Conservation (phyloP, 2,888 invertebrate species). For the Caenorhabditis imperialis region DNA sequence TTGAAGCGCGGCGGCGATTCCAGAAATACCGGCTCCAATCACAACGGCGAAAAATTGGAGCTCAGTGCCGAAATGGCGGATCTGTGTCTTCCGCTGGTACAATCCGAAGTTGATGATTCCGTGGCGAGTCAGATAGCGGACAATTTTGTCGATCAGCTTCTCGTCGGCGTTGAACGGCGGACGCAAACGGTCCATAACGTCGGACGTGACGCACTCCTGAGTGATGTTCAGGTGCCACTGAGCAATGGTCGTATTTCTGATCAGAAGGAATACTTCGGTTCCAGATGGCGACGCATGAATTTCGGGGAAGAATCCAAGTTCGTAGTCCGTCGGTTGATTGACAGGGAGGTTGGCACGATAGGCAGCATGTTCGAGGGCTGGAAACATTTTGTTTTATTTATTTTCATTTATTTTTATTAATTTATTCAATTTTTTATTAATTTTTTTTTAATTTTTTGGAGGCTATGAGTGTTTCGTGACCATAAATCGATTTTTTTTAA, state of each 20-base stretch:
- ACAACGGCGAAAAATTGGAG: constrained; percentile 63
- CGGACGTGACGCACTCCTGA: not conserved
- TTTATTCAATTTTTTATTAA: too few relatives aligned
- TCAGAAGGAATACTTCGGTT: constrained; percentile 57
- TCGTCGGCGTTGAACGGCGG: constrained; percentile 86
- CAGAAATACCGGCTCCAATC: constrained; percentile 77
- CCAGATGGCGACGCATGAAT: constrained; percentile 23
- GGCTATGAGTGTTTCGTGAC: too few relatives aligned
- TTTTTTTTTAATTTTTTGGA: too few relatives aligned
- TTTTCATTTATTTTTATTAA: too few relatives aligned
- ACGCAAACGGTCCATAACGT: constrained; percentile 37
- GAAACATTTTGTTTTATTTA: not conserved
- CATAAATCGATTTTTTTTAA: too few relatives aligned
- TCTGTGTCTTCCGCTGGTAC: constrained; percentile 80
- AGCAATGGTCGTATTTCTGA: constrained; percentile 62
- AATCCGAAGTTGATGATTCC: constrained; percentile 98
- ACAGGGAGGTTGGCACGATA: constrained; percentile 64
- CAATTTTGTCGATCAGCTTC: constrained; percentile 82
- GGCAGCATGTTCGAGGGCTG: constrained; percentile 68
- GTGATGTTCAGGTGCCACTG: not conserved
- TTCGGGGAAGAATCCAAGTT: constrained; percentile 70
- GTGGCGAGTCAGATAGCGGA: constrained; percentile 92
- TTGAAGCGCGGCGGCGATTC: constrained; percentile 75
- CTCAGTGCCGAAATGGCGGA: not conserved
- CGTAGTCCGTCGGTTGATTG: constrained; percentile 65